Evolutionary conservation across 1,140 invertebrate species (phyloP), one percentile per base, ranked within the genome.

Genomic region (Bombus cullumanus): DNA sequence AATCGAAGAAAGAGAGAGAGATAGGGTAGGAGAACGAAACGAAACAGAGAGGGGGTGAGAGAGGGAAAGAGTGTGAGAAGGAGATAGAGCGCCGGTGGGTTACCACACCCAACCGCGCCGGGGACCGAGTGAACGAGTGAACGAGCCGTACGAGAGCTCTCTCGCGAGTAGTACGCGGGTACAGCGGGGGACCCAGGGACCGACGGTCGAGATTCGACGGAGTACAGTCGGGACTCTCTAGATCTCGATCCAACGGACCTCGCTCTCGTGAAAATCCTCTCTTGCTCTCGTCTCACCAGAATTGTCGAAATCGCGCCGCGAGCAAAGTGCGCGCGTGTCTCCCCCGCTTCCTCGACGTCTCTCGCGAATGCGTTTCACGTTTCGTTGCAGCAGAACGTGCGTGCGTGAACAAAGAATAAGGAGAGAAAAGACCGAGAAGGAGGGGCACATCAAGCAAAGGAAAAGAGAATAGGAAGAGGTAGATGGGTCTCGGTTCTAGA

Each of bases 41-140:
- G 47, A 80, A 47, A 73, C 47, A 73, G 74, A 74, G 64, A 64
- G 74, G 31, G 18, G 64, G 73, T 28, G 81, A 3, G 75, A 18
- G 39, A 76, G 71, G 43, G 72, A 78, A 43, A 53, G 62, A 75
- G 68, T 18, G 41, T 18, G 79, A 80, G 85, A 89, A 85, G 81
- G 86, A 89, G 87, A 87, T 82, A 86, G 88, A 88, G 91, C 89
- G 89, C 92, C 93, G 94, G 92, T 93, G 93, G 92, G 92, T 94
- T 94, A 95, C 95, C 95, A 95, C 95, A 96, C 95, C 95, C 95
- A 95, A 94, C 92, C 92, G 94, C 92, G 91, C 92, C 93, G 92
- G 91, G 92, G 91, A 91, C 86, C 88, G 87, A 91, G 91, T 90
- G 90, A 90, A 91, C 90, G 90, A 87, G 88, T 84, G 88, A 85